phyloP scores from a whole-genome alignment of 2,113 vertebrate species.

The Xenus cinereus region DNA sequence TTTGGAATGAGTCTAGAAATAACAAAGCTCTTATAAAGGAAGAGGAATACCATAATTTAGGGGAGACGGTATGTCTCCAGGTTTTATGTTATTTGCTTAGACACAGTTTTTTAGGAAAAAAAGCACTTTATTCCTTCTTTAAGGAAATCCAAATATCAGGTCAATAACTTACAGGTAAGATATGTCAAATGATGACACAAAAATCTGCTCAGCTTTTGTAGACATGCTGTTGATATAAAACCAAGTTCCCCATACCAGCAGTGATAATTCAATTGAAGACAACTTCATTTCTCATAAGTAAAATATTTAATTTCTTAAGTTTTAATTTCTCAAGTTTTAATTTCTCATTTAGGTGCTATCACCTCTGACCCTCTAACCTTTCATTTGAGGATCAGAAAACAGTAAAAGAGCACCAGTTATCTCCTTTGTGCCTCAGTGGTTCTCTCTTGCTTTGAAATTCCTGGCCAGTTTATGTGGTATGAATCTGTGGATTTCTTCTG shows the following conservation, averaged over 20 bases:
- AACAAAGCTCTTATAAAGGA: neutral
- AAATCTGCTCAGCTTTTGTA: neutral
- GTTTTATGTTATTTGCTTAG: neutral
- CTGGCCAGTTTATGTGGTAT: neutral
- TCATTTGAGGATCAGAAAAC: neutral
- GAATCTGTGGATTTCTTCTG: neutral
- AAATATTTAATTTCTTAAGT: neutral
- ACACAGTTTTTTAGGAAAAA: neutral
- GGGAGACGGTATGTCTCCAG: neutral
- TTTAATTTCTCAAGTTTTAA: neutral
- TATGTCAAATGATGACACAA: neutral
- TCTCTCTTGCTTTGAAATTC: neutral
- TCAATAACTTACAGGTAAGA: neutral
- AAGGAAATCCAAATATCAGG: neutral
- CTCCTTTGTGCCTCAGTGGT: neutral
- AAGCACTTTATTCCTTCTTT: neutral
- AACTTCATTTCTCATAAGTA: neutral
- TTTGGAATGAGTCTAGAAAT: neutral
- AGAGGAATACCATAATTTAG: neutral
- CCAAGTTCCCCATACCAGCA: neutral
- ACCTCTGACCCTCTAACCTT: neutral
- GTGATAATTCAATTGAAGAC: neutral
- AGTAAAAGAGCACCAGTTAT: neutral
- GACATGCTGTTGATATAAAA: neutral
- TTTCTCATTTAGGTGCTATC: neutral